Conservation (phyloP, 2,797 vertebrate genomes). For the Adelosebastes latens region DNA sequence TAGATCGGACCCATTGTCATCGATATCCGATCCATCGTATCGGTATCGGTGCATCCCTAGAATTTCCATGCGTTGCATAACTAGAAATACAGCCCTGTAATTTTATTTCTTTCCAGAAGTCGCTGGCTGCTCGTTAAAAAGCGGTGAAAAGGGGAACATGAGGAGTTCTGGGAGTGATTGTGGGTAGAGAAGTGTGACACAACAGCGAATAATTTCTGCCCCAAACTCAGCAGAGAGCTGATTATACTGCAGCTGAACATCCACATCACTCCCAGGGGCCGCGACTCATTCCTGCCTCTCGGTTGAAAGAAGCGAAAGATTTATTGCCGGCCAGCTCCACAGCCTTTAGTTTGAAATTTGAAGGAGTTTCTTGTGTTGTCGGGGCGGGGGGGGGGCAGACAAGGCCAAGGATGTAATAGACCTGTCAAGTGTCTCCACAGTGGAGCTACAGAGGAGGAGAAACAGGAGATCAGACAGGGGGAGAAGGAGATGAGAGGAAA, state of each 20-base stretch:
- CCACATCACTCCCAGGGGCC: slow-evolving; percentile 33
- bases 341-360: neutral
- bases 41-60: no score
- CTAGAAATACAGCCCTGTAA: no score
- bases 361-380: slow-evolving; percentile 1
- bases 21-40: no score
- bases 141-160: neutral
- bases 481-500: slow-evolving; percentile 33
- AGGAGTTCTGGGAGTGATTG: slow-evolving; percentile 1
- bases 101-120: slow-evolving; percentile 4
- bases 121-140: slow-evolving; percentile 19
- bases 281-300: slow-evolving; percentile 28
- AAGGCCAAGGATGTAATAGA: slow-evolving; percentile 63
- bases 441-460: slow-evolving; percentile 22
- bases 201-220: slow-evolving; percentile 22
- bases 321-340: slow-evolving; percentile 30
- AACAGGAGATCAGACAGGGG: slow-evolving; percentile 28
- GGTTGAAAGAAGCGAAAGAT: slow-evolving; percentile 51
- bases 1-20: no score
- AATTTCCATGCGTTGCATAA: neutral
- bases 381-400: neutral
- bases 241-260: slow-evolving; percentile 54
- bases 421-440: slow-evolving; percentile 55
- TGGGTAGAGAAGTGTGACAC: neutral
- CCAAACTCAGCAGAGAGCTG: slow-evolving; percentile 47